phyloP scores from a whole-genome alignment of 2,797 vertebrate genomes.

The Gallirallus australis region DNA sequence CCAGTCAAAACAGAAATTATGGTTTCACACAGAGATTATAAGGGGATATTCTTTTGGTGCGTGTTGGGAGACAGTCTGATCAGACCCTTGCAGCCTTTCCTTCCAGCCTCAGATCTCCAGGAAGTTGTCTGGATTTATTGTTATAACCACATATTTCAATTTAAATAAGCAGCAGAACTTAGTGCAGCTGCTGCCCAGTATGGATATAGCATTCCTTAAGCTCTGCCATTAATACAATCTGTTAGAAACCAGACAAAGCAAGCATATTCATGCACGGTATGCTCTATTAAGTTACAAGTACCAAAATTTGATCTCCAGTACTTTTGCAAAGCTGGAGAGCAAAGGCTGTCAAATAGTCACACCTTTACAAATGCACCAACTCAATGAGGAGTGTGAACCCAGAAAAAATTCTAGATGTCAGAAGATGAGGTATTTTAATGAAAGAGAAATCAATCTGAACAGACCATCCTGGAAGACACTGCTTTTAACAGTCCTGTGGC shows the following conservation, averaged over 20 bases:
- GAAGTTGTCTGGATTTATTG: neutral
- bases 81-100: neutral
- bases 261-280: neutral
- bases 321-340: neutral
- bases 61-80: neutral
- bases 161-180: neutral
- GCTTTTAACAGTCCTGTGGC: neutral
- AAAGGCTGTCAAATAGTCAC: neutral
- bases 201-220: neutral
- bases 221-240: neutral
- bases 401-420: neutral
- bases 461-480: neutral
- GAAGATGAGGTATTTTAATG: neutral
- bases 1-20: neutral
- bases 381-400: neutral
- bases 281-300: neutral
- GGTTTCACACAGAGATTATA: neutral
- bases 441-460: neutral
- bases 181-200: neutral
- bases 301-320: neutral
- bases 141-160: neutral
- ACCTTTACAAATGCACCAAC: neutral
- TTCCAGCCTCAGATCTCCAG: neutral
- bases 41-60: neutral
- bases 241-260: neutral